Evolutionary conservation across 2,797 vertebrate species (phyloP).

Genomic region (Orientallactaga sibirica): DNA sequence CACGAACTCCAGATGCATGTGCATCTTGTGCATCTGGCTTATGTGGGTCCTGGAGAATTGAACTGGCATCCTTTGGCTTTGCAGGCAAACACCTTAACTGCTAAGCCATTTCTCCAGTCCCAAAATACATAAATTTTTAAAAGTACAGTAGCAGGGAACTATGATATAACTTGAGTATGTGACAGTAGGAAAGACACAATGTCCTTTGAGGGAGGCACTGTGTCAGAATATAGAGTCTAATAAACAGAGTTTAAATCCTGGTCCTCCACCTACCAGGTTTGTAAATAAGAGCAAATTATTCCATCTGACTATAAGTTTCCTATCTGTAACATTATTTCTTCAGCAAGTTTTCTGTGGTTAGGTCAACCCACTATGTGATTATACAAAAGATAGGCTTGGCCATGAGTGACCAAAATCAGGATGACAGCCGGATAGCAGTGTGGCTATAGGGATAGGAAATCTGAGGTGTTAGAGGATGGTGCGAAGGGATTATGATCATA

Average conservation of each 20-base stretch:
- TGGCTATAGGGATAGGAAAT: neutral
- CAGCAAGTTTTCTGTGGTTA: neutral
- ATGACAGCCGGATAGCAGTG: accelerated
- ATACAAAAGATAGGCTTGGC: neutral
- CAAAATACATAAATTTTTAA: too few species aligned
- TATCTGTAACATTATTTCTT: neutral
- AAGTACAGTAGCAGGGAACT: neutral
- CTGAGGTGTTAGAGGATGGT: too few species aligned
- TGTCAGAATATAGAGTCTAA: neutral
- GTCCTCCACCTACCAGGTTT: neutral
- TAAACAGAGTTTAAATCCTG: neutral
- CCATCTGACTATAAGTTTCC: neutral
- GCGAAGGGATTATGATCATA: too few species aligned
- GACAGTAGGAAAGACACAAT: neutral
- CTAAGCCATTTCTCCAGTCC: too few species aligned
- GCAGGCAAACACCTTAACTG: too few species aligned
- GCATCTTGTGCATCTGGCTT: too few species aligned
- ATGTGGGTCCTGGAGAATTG: too few species aligned
- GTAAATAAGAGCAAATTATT: neutral
- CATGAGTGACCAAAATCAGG: neutral
- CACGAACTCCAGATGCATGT: too few species aligned
- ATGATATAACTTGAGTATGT: accelerated
- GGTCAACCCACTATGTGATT: neutral
- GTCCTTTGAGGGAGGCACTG: neutral
- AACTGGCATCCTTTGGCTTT: too few species aligned